A percentile compares a stretch with the other conserved stretches of the same genome.
These are phyloP conservation scores for Tetheella fluctuosa DNA, from an alignment of 2,888 invertebrate genomes.

Conservation along the genomic window DNA sequence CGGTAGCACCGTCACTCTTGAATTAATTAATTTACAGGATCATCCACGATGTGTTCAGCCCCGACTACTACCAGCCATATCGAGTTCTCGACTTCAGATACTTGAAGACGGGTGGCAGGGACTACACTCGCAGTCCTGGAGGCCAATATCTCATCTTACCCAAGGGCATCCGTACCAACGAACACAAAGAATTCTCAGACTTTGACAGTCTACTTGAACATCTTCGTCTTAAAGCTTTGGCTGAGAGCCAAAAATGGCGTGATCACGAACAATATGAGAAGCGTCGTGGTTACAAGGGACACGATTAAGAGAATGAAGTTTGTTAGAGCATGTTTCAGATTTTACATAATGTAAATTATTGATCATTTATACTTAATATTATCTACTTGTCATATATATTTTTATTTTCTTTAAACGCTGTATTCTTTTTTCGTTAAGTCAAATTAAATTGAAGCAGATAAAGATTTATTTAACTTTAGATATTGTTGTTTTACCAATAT, in stretches of 20 bases:
- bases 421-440: no score
- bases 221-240: slow-evolving; percentile 54
- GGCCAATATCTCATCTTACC: slow-evolving; percentile 72
- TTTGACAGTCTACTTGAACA: slow-evolving; percentile 68
- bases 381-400: no score
- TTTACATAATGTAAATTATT: background rate
- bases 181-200: slow-evolving; percentile 56
- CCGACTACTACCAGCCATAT: slow-evolving; percentile 67
- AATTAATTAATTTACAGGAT: slow-evolving; percentile 52
- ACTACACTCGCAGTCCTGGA: slow-evolving; percentile 68
- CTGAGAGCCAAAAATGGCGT: slow-evolving; percentile 32
- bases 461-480: background rate
- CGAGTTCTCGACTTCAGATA: slow-evolving; percentile 72
- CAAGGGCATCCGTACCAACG: slow-evolving; percentile 47
- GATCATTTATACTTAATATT: no score
- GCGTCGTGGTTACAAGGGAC: slow-evolving; percentile 21
- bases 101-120: slow-evolving; percentile 68
- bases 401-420: no score
- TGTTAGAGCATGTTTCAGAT: background rate
- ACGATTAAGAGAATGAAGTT: background rate
- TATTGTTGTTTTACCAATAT: background rate
- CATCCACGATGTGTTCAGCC: slow-evolving; percentile 62
- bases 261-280: slow-evolving; percentile 15
- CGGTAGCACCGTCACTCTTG: background rate
- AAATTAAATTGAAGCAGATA: background rate